Conservation (phyloP, 2,888 invertebrate species). For the Plagiodera versicolora region DNA sequence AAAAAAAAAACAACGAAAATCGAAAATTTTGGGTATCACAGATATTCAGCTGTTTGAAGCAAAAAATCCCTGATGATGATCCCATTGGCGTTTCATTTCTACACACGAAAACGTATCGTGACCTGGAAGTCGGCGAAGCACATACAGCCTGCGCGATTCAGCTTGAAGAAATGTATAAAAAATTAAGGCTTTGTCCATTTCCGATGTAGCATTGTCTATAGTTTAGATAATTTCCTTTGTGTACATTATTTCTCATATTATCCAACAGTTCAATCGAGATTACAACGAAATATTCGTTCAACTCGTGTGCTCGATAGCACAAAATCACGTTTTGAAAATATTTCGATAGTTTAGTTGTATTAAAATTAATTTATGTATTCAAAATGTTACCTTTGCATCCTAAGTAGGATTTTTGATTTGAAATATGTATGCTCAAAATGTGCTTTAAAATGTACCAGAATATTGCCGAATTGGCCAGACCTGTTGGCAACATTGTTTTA, state of each 20-base stretch:
- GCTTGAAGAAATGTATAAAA: no score
- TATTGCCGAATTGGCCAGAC: constrained; percentile 19
- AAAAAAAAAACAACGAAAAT: no score
- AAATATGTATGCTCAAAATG: constrained; percentile 40
- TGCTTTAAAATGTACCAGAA: constrained; percentile 27
- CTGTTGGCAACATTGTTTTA: not conserved
- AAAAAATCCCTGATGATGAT: no score
- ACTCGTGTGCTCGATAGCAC: no score
- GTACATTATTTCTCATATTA: not conserved
- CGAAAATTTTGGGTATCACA: no score
- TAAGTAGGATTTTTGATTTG: constrained; percentile 2
- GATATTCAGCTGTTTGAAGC: no score
- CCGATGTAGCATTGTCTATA: not conserved
- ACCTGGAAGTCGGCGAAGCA: no score
- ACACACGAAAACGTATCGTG: no score
- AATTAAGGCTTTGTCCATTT: not conserved
- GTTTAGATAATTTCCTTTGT: constrained; percentile 15
- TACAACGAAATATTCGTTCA: constrained; percentile 1
- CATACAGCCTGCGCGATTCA: no score
- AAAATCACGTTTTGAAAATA: not conserved
- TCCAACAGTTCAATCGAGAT: constrained; percentile 19
- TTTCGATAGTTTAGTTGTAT: constrained; percentile 2
- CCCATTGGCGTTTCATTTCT: no score
- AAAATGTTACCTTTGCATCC: constrained; percentile 6
- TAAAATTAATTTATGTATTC: constrained; percentile 1